phyloP scores from a whole-genome alignment of 2,113 vertebrate species.

The Phoxinus phoxinus region DNA sequence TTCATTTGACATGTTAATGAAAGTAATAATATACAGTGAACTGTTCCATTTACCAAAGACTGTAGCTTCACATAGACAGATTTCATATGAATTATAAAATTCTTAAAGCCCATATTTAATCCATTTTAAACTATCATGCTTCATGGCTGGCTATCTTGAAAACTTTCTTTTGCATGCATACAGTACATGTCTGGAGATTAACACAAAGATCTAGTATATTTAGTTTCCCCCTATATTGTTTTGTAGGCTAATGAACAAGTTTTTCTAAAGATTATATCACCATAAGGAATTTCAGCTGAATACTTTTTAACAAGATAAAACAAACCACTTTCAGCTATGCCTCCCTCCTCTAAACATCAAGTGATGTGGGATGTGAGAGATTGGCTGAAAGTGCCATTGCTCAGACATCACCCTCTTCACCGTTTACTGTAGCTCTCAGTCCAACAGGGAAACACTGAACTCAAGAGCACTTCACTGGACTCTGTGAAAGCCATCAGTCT shows the following conservation, averaged over 20 bases:
- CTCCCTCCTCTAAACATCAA: not conserved
- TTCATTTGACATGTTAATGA: not conserved
- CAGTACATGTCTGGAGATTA: constrained; percentile 35
- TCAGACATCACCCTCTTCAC: not conserved
- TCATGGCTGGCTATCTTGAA: constrained; percentile 56
- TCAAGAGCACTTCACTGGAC: constrained; percentile 24
- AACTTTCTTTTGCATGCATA: constrained; percentile 4
- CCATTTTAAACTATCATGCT: constrained; percentile 27
- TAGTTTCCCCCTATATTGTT: not conserved
- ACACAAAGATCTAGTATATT: constrained; percentile 21
- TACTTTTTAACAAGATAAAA: constrained; percentile 6
- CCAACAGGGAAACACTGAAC: constrained; percentile 43
- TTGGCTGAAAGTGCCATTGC: constrained; percentile 6
- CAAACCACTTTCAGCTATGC: constrained; percentile 15
- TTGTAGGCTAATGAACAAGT: not conserved
- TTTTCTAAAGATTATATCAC: not conserved
- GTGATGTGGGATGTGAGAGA: not conserved
- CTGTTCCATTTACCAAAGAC: not conserved
- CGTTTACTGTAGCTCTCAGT: not conserved
- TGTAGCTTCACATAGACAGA: constrained; percentile 19
- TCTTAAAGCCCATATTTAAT: constrained; percentile 58
- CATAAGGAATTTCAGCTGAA: not conserved
- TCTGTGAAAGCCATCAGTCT: constrained; percentile 57
- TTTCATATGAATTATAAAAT: not conserved
- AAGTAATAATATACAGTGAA: not conserved